Conservation (phyloP, 1,140 invertebrate species). For the Frieseomelitta varia region DNA sequence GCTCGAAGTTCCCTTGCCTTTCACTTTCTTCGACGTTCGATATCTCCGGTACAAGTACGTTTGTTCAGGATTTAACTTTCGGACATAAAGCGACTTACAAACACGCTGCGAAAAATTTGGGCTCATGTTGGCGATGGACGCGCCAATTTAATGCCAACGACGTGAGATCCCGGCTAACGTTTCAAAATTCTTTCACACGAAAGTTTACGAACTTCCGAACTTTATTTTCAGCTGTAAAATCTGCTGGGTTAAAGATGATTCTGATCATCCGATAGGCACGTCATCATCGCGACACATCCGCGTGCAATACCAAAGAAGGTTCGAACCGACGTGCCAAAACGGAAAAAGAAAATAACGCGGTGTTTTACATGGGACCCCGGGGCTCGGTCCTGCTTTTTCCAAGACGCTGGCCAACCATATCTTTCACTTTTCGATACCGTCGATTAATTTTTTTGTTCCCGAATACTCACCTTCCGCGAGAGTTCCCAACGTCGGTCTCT, state of each 20-base stretch:
- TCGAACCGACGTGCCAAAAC: neutral
- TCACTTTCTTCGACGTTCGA: neutral
- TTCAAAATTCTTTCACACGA: neutral
- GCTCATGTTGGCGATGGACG: neutral
- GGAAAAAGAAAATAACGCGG: neutral
- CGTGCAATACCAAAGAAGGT: neutral
- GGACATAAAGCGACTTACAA: constrained; percentile 20
- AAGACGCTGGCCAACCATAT: constrained; percentile 5
- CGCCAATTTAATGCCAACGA: constrained; percentile 20
- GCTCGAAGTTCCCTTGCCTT: neutral
- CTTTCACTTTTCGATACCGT: constrained; percentile 22
- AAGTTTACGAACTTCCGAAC: constrained; percentile 23
- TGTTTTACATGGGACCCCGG: neutral
- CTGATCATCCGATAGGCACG: neutral
- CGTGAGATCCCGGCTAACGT: constrained; percentile 9
- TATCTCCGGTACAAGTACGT: neutral
- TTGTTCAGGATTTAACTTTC: neutral
- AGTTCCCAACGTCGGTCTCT: neutral
- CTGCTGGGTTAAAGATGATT: constrained; percentile 19
- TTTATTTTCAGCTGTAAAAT: constrained; percentile 31
- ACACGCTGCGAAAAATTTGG: neutral
- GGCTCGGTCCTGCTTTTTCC: neutral
- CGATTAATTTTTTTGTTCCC: constrained; percentile 35
- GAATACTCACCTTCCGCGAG: neutral
- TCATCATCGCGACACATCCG: neutral